Evolutionary conservation across 2,797 vertebrate species (phyloP).

Genomic region (Pogonophryne albipinna): DNA sequence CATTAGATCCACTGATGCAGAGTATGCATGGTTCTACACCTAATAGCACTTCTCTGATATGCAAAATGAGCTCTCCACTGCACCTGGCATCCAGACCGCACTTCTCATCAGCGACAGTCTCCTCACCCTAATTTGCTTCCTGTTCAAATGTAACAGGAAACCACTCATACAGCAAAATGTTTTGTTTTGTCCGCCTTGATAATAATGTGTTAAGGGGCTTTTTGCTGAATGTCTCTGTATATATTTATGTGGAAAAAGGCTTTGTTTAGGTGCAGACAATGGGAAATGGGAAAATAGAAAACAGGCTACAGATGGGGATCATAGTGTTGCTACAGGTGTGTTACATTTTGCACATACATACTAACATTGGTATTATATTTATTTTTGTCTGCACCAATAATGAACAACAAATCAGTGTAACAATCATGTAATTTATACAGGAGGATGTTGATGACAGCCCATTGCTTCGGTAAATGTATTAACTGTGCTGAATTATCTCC

Average conservation of each 20-base stretch:
- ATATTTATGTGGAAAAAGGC: conserved; percentile 65
- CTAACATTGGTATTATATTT: conserved; percentile 29
- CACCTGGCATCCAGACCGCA: conserved; percentile 80
- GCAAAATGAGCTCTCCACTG: conserved; percentile 79
- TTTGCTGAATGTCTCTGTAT: conserved; percentile 46
- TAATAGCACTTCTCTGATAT: conserved; percentile 85
- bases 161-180: conserved; percentile 74
- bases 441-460: conserved; percentile 40
- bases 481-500: conserved; percentile 52
- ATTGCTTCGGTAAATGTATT: conserved; percentile 53
- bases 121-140: conserved; percentile 74
- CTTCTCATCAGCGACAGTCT: conserved; percentile 73
- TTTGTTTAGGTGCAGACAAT: conserved; percentile 53
- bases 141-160: conserved; percentile 81
- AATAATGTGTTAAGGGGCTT: conserved; percentile 65
- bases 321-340: conserved; percentile 73
- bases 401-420: conserved; percentile 49
- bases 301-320: conserved; percentile 48
- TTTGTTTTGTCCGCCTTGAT: conserved; percentile 81
- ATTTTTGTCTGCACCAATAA: conserved; percentile 47
- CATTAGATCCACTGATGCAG: conserved; percentile 79
- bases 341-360: conserved; percentile 50
- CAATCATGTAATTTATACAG: conserved; percentile 17
- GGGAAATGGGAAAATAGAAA: conserved; percentile 54
- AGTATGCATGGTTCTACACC: conserved; percentile 71